Base-by-base conservation (phyloP, 2,888 invertebrate species). In the Noctuana brunneofusca region DNA sequence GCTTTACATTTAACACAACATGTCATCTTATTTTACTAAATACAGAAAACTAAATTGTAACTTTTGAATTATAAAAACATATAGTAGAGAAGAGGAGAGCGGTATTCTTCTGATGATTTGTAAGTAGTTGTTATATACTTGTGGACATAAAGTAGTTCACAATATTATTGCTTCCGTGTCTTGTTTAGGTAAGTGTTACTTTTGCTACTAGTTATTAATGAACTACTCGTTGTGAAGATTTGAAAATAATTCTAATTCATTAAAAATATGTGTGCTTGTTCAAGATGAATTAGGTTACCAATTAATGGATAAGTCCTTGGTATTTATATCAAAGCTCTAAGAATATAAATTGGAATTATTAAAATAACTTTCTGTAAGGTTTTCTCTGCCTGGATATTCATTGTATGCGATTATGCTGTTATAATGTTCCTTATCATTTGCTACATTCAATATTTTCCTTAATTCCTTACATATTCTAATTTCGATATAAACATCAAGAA, bases 401-500 rank as follows among this genome's bases (percentile, higher is more conserved):
- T n/a, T n/a, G n/a, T n/a, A n/a, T n/a, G n/a, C n/a, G n/a, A n/a
- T n/a, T n/a, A n/a, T n/a, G n/a, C n/a, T n/a, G n/a, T n/a, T n/a
- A n/a, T n/a, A n/a, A n/a, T n/a, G n/a, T n/a, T n/a, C n/a, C n/a
- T n/a, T n/a, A n/a, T n/a, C n/a, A n/a, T n/a, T n/a, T n/a, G n/a
- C n/a, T 38, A 38, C 14, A 38, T 38, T 48, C 22, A 48, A 22
- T 24, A n/a, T 48, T 48, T 24, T 14, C 8, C 3, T 24, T 24
- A 27, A 16, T 9, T 27, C 16, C 14, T 30, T 11, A 16, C 8
- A 2, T 50, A 14, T 27, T 49, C 38, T 30, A 50, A 22, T 30
- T 20, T 30, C n/a, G 35, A 63, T 63, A 22, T 14, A 57, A 43
- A 57, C 18, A 52, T 22, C 22, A 52, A 46, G 41, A 63, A 49